These are phyloP conservation scores for Sminthurinus signatus DNA, from an alignment of 1,140 invertebrate species.

Conservation along the genomic window DNA sequence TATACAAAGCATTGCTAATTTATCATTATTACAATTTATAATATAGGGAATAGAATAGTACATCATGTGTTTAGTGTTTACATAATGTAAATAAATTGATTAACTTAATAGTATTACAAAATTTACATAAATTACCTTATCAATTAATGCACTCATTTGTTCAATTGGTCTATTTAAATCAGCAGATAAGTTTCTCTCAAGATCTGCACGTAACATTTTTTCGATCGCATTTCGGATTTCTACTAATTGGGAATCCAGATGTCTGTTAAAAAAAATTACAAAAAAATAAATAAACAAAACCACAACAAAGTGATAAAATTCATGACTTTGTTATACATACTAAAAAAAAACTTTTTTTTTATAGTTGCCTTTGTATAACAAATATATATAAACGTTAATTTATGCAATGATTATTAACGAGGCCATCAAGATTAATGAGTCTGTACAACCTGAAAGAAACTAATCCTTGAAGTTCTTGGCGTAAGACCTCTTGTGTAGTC, in stretches of 20 bases:
- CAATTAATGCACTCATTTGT: conserved; percentile 52
- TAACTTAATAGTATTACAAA: no score
- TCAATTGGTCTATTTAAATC: conserved; percentile 82
- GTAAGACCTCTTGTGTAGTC: conserved; percentile 89
- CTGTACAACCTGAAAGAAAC: conserved; percentile 36
- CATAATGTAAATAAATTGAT: conserved; percentile 39
- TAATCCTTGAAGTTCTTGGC: conserved; percentile 38
- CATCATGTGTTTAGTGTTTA: no score
- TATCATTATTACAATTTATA: conserved; percentile 2
- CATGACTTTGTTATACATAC: neutral
- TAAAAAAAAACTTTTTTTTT: no score
- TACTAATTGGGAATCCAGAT: conserved; percentile 53
- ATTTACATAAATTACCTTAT: no score
- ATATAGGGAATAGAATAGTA: no score
- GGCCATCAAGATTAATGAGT: no score
- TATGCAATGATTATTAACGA: no score
- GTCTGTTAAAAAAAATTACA: conserved; percentile 22
- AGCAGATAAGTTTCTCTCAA: conserved; percentile 80
- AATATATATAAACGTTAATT: no score
- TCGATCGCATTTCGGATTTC: conserved; percentile 95
- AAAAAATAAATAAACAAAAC: conserved; percentile 2
- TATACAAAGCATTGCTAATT: conserved; percentile 31
- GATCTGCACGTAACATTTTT: conserved; percentile 94
- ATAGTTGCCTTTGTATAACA: no score
- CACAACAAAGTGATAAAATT: neutral